These are phyloP conservation scores for Phyllopteryx taeniolatus DNA, from an alignment of 2,113 vertebrate genomes.

Conservation along the genomic window DNA sequence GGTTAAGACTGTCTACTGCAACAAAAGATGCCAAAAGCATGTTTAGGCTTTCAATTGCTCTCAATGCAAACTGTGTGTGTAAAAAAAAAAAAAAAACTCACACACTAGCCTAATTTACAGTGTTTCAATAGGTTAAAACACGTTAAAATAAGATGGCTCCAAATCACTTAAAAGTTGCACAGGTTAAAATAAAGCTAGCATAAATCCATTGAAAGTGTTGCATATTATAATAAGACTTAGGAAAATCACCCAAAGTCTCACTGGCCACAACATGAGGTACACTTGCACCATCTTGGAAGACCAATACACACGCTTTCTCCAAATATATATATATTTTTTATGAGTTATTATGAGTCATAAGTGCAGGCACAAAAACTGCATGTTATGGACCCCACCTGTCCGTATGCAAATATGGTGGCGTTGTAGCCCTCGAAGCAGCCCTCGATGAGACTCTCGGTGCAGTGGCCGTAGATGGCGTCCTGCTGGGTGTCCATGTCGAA, in stretches of 20 bases:
- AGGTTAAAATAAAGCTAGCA: too few relatives aligned
- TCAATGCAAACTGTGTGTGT: not conserved
- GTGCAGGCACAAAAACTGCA: not conserved
- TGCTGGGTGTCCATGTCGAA: slow-evolving; percentile 91
- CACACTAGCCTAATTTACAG: too few relatives aligned
- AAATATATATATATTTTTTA: too few relatives aligned
- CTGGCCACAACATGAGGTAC: too few relatives aligned
- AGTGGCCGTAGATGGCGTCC: slow-evolving; percentile 84
- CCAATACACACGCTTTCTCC: not conserved
- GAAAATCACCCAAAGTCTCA: too few relatives aligned
- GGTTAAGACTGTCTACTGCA: not conserved
- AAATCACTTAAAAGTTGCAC: too few relatives aligned
- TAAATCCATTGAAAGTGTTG: too few relatives aligned
- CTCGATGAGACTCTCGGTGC: slow-evolving; percentile 92
- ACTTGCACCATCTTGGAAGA: not conserved
- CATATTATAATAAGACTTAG: too few relatives aligned
- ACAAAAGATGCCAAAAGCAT: not conserved
- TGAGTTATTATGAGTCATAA: not conserved
- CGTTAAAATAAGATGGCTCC: too few relatives aligned
- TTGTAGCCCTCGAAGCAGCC: slow-evolving; percentile 98
- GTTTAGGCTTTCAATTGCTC: not conserved
- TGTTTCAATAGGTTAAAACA: too few relatives aligned
- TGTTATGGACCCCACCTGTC: slow-evolving; percentile 68
- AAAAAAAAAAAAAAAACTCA: not conserved
- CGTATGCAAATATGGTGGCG: slow-evolving; percentile 96